phyloP scores from a whole-genome alignment of 2,113 vertebrate genomes.

The Pseudorhombus dupliciocellatus region DNA sequence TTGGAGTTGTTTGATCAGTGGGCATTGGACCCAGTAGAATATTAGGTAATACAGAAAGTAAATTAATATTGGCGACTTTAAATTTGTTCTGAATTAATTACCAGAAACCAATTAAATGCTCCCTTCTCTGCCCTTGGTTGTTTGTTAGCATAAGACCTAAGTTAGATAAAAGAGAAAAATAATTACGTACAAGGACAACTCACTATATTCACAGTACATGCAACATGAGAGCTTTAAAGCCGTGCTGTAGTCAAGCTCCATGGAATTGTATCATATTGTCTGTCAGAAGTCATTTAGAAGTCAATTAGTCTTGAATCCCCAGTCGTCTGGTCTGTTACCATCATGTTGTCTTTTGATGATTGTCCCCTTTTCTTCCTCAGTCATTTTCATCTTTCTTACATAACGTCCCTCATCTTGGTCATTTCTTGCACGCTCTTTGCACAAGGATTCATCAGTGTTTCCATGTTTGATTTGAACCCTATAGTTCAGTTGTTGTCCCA shows the following conservation, averaged over 20 bases:
- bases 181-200: no score
- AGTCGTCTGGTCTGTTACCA: not conserved
- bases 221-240: no score
- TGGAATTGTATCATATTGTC: no score
- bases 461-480: slow-evolving; percentile 1
- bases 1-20: not conserved
- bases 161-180: no score
- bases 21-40: not conserved
- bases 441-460: not conserved
- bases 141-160: no score
- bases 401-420: not conserved
- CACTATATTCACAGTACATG: no score
- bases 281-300: no score
- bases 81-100: not conserved
- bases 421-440: slow-evolving; percentile 1
- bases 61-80: not conserved
- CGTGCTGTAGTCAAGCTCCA: no score
- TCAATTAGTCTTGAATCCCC: no score
- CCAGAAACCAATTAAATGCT: not conserved
- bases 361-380: not conserved
- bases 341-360: not conserved
- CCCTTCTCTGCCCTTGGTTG: not conserved
- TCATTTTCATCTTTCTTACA: not conserved
- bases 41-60: not conserved
- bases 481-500: not conserved